phyloP scores from a whole-genome alignment of 2,797 vertebrate genomes.

The Pteropus rufus region DNA sequence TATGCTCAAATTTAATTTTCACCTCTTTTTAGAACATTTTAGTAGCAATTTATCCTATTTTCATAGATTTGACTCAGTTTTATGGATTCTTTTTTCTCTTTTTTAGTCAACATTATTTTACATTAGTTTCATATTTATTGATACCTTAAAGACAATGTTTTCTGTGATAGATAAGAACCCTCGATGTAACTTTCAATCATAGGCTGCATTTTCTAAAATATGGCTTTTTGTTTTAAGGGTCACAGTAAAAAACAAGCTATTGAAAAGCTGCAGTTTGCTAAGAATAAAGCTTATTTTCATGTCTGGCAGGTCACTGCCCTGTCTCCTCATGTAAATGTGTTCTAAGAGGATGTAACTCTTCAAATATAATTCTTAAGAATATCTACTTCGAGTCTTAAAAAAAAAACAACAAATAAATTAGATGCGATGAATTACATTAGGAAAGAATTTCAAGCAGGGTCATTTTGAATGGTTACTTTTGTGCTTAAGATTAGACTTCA shows the following conservation, averaged over 20 bases:
- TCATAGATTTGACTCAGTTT: neutral
- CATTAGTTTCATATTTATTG: too few species aligned
- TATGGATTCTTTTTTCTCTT: neutral
- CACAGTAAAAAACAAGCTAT: neutral
- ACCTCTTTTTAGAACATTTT: neutral
- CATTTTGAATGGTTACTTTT: constrained; percentile 39
- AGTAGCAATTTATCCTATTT: neutral
- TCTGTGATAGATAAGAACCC: neutral
- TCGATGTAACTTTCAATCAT: neutral
- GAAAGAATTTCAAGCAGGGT: neutral
- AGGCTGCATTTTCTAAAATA: neutral
- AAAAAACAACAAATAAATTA: neutral
- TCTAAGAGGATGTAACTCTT: neutral
- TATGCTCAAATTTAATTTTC: neutral
- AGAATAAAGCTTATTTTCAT: constrained; percentile 2
- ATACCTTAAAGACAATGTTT: neutral
- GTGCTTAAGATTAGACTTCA: neutral
- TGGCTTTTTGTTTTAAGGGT: neutral
- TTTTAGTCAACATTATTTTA: too few species aligned
- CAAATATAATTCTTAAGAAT: constrained; percentile 3
- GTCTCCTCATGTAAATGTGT: neutral
- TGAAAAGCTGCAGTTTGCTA: neutral
- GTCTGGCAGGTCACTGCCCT: neutral
- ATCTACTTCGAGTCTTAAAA: neutral
- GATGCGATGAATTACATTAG: constrained; percentile 9